These are phyloP conservation scores for Solenodon paradoxus DNA, from an alignment of 2,113 vertebrate species.

Conservation along the genomic window DNA sequence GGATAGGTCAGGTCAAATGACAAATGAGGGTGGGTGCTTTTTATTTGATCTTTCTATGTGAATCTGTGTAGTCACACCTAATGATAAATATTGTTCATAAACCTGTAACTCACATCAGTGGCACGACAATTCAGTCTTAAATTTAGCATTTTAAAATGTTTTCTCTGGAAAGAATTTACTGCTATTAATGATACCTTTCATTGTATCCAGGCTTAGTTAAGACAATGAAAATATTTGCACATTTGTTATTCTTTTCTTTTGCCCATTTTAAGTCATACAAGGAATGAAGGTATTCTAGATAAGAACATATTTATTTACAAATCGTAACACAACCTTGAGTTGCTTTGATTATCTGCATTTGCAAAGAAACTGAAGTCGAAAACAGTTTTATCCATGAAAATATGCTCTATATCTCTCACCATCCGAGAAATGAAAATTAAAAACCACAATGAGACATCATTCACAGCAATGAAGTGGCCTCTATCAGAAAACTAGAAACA, in stretches of 20 bases:
- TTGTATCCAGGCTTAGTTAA: background rate
- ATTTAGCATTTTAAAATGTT: background rate
- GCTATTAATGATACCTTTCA: background rate
- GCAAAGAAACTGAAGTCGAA: background rate
- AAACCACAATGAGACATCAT: no score
- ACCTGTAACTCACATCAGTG: background rate
- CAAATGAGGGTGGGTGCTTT: background rate
- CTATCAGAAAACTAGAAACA: no score
- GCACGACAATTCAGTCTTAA: background rate
- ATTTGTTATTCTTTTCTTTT: constrained; percentile 10
- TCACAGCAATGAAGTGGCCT: no score
- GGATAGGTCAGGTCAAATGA: background rate
- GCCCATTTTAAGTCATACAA: background rate
- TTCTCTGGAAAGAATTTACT: background rate
- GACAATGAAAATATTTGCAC: background rate
- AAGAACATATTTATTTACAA: background rate
- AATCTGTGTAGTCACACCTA: background rate
- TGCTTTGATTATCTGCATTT: background rate
- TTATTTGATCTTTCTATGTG: background rate
- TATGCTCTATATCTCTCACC: no score
- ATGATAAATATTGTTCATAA: background rate
- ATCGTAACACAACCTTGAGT: background rate
- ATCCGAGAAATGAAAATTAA: no score
- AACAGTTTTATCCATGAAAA: background rate
- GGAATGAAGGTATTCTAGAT: background rate